Evolutionary conservation across 2,888 invertebrate species (phyloP).

Genomic region (Aquatica leii): DNA sequence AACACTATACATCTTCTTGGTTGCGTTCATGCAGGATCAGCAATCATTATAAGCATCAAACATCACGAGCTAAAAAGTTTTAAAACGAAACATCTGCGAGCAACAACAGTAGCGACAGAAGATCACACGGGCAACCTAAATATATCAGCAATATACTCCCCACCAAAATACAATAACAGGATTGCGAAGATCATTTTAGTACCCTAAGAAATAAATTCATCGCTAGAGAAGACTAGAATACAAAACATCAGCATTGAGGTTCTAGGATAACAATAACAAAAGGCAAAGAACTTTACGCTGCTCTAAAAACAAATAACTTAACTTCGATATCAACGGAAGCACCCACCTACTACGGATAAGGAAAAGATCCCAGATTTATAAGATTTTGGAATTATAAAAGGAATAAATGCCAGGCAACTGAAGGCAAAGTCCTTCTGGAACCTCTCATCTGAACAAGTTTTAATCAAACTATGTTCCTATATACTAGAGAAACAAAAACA

Average conservation of each 20-base stretch:
- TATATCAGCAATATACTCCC: not conserved
- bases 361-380: conserved; percentile 14
- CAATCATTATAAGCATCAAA: conserved; percentile 9
- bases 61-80: conserved; percentile 5
- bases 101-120: not conserved
- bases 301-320: conserved; percentile 5
- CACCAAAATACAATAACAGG: not conserved
- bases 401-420: conserved; percentile 9
- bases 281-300: conserved; percentile 10
- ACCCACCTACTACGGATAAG: conserved; percentile 11
- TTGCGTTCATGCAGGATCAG: not conserved
- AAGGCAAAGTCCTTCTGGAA: conserved; percentile 10
- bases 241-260: not conserved
- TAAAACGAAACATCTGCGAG: not conserved
- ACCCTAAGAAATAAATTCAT: not conserved
- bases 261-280: not conserved
- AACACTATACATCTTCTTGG: conserved; percentile 5
- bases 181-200: not conserved
- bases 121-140: not conserved
- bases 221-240: not conserved
- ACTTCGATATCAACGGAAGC: not conserved
- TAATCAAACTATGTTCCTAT: conserved; percentile 1
- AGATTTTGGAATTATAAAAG: conserved; percentile 16
- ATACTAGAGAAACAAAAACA: conserved; percentile 17
- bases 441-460: conserved; percentile 7